A percentile compares a stretch with the other conserved stretches of the same genome.
phyloP scores from a whole-genome alignment of 2,888 invertebrate genomes.

The Drosophila hamatofila region DNA sequence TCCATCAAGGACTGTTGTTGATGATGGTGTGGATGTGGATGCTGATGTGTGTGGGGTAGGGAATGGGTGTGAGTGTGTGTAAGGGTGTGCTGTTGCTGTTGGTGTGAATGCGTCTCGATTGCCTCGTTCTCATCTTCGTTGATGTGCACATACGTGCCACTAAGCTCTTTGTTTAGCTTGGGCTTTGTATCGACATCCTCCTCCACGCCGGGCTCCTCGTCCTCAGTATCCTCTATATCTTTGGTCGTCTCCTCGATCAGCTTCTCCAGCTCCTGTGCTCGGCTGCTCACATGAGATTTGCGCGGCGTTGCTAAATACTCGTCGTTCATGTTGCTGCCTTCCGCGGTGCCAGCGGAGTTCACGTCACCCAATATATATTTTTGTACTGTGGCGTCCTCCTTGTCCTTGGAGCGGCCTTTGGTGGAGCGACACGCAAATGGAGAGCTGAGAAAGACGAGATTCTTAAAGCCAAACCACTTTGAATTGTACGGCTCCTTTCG shows the following conservation, averaged over 20 bases:
- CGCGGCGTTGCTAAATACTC: conserved; percentile 73
- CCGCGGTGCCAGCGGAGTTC: conserved; percentile 35
- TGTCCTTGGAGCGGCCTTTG: conserved; percentile 83
- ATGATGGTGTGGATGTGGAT: conserved; percentile 62
- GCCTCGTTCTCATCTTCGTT: conserved; percentile 64
- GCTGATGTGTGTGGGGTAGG: conserved; percentile 25
- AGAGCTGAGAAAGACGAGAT: conserved; percentile 87
- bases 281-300: conserved; percentile 71
- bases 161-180: conserved; percentile 78
- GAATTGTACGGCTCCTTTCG: conserved; percentile 87
- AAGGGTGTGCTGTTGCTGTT: conserved; percentile 40
- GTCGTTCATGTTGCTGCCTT: conserved; percentile 70
- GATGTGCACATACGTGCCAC: conserved; percentile 68
- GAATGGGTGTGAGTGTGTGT: conserved; percentile 36
- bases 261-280: conserved; percentile 83
- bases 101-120: conserved; percentile 55
- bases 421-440: conserved; percentile 85
- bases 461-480: conserved; percentile 87
- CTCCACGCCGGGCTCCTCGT: conserved; percentile 53
- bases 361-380: conserved; percentile 82
- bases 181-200: conserved; percentile 78
- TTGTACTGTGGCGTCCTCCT: conserved; percentile 75
- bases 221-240: conserved; percentile 84
- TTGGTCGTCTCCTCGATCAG: conserved; percentile 84
- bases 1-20: conserved; percentile 68